Evolutionary conservation across 1,140 invertebrate species (phyloP).

Genomic region (Campoletis sonorensis): DNA sequence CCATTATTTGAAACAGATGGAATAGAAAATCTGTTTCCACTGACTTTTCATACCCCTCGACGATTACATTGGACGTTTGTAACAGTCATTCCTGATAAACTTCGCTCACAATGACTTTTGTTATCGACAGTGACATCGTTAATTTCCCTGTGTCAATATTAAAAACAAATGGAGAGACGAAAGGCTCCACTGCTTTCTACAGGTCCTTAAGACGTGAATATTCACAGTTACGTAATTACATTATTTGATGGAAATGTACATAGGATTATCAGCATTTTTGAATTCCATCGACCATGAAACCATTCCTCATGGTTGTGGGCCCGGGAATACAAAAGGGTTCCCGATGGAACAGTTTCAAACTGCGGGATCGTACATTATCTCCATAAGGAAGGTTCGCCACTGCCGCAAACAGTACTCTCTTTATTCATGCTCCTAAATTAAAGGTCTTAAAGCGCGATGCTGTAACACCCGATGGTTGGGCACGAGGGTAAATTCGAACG

Average conservation of each 20-base stretch:
- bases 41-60: too few relatives aligned
- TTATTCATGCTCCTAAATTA: slow-evolving; percentile 46
- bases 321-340: slow-evolving; percentile 15
- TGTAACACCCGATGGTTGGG: slow-evolving; percentile 13
- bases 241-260: background rate
- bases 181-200: too few relatives aligned
- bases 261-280: background rate
- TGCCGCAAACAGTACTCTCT: slow-evolving; percentile 15
- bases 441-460: slow-evolving; percentile 38
- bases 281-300: background rate
- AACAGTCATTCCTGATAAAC: too few relatives aligned
- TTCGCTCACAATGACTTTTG: too few relatives aligned
- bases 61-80: too few relatives aligned
- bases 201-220: too few relatives aligned
- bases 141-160: too few relatives aligned
- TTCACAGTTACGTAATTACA: too few relatives aligned
- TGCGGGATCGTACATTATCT: slow-evolving; percentile 31
- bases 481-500: background rate
- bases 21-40: too few relatives aligned
- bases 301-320: slow-evolving; percentile 31
- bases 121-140: too few relatives aligned
- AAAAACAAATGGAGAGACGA: too few relatives aligned
- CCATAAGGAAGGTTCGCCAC: background rate
- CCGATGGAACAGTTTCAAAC: slow-evolving; percentile 41
- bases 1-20: too few relatives aligned